Percentiles rank a stretch among this genome's conserved stretches.
These are phyloP conservation scores for Drosophila lacteicornis DNA, from an alignment of 1,140 invertebrate species.

Conservation along the genomic window DNA sequence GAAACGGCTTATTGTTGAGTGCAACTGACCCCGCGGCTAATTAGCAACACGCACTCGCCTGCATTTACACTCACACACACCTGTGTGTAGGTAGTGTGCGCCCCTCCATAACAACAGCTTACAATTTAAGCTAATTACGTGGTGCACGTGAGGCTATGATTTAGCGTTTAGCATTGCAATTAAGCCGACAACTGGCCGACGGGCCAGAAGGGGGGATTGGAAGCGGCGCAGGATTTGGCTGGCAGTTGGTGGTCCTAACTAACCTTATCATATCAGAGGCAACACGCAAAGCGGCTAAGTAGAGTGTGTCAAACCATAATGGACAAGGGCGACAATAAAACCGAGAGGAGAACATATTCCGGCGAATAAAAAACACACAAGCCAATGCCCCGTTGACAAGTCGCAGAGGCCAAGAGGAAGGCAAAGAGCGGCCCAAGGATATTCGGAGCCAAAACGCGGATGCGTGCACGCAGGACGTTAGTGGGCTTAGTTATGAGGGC, in stretches of 20 bases:
- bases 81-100: constrained; percentile 8
- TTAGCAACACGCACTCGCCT: constrained; percentile 30
- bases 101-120: constrained; percentile 66
- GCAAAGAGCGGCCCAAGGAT: constrained; percentile 5
- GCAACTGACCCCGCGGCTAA: constrained; percentile 33
- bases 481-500: constrained; percentile 62
- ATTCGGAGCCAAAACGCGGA: constrained; percentile 12
- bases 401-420: constrained; percentile 8
- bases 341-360: constrained; percentile 34
- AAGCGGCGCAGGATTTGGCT: no score
- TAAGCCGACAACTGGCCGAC: constrained; percentile 54
- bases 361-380: constrained; percentile 21
- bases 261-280: constrained; percentile 74
- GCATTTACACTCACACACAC: constrained; percentile 15
- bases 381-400: constrained; percentile 50
- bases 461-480: constrained; percentile 31
- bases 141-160: constrained; percentile 78
- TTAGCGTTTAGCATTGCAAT: constrained; percentile 79
- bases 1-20: background rate
- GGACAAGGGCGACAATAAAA: constrained; percentile 68
- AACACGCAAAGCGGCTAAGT: constrained; percentile 61
- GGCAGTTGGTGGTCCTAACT: constrained; percentile 5
- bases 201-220: background rate
- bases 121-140: constrained; percentile 82
- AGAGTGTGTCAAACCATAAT: constrained; percentile 60